Conservation (phyloP, 1,140 invertebrate genomes). For the Bombus haemorrhoidalis region DNA sequence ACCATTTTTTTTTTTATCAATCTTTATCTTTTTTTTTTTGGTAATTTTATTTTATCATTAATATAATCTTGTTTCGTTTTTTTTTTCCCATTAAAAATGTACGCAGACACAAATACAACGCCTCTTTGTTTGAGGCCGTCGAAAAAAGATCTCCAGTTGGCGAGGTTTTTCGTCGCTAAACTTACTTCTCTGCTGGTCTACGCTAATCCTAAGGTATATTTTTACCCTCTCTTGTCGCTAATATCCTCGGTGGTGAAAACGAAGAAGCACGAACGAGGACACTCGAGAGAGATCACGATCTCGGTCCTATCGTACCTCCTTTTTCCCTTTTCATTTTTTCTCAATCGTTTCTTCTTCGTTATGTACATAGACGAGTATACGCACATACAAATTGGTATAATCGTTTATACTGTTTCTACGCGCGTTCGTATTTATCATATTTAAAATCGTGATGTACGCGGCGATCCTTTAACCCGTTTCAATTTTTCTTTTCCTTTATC, state of each 20-base stretch:
- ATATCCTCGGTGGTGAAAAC: constrained; percentile 44
- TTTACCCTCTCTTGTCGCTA: constrained; percentile 1
- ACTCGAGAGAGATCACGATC: background rate
- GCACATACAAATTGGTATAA: constrained; percentile 3
- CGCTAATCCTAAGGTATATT: constrained; percentile 42
- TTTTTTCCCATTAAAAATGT: constrained; percentile 41
- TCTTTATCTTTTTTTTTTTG: constrained; percentile 2
- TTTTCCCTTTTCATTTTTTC: too few species aligned
- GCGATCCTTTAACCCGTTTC: background rate
- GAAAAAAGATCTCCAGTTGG: constrained; percentile 28
- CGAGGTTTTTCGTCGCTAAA: constrained; percentile 46
- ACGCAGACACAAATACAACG: constrained; percentile 53
- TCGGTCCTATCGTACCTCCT: background rate
- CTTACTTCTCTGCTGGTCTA: constrained; percentile 38
- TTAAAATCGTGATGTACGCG: constrained; percentile 49
- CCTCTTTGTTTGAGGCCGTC: constrained; percentile 9
- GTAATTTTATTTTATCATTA: constrained; percentile 9
- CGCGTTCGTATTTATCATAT: constrained; percentile 45
- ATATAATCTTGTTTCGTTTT: constrained; percentile 2
- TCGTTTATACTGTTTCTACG: constrained; percentile 8
- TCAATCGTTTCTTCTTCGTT: background rate
- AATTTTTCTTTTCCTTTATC: background rate
- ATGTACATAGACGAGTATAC: constrained; percentile 51
- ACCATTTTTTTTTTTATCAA: background rate
- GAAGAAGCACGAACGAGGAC: constrained; percentile 29